Evolutionary conservation across 2,797 vertebrate genomes (phyloP).

Genomic region (Meriones psammophilus): DNA sequence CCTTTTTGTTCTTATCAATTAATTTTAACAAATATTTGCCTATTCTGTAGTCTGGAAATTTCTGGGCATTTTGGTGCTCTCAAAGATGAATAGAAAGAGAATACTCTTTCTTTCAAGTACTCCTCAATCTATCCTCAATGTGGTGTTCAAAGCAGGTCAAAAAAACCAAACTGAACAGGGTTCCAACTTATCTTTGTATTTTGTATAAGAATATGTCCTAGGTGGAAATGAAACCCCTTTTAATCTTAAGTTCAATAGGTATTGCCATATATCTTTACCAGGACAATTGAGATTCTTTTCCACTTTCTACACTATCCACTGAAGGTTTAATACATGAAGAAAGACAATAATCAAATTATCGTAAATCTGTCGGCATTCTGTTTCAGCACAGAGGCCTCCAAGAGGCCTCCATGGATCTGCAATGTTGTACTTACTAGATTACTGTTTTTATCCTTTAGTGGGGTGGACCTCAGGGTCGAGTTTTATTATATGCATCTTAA

Average conservation of each 20-base stretch:
- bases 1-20: conserved; percentile 36
- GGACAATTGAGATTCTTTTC: conserved; percentile 45
- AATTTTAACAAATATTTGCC: background rate
- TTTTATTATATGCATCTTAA: conserved; percentile 69
- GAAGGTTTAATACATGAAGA: conserved; percentile 75
- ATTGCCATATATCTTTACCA: conserved; percentile 51
- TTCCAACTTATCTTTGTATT: background rate
- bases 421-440: conserved; percentile 45
- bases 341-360: conserved; percentile 78
- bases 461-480: conserved; percentile 66
- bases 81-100: background rate
- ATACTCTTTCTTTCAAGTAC: background rate
- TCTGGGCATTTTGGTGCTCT: background rate
- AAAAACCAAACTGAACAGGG: background rate
- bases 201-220: background rate
- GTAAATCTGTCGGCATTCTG: conserved; percentile 77
- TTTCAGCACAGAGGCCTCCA: conserved; percentile 68
- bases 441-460: conserved; percentile 75
- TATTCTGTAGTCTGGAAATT: background rate
- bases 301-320: conserved; percentile 29
- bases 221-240: conserved; percentile 49
- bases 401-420: conserved; percentile 54
- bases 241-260: conserved; percentile 43
- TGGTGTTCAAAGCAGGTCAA: conserved; percentile 22
- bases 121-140: background rate